Percentiles rank a stretch among this genome's conserved stretches.
Conservation (phyloP, 2,797 vertebrate species). For the Eulemur mongoz region DNA sequence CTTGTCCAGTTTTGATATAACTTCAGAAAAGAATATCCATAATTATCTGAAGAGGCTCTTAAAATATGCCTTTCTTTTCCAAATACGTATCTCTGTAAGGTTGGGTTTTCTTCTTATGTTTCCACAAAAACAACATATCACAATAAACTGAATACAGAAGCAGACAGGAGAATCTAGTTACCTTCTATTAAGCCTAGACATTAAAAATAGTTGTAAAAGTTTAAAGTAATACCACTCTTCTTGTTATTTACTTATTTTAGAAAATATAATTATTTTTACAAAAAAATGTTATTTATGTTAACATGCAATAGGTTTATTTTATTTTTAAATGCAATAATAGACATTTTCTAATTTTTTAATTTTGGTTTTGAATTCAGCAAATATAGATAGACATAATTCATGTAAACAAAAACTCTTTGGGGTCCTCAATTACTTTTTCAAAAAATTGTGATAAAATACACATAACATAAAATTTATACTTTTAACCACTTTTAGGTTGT, state of each 20-base stretch:
- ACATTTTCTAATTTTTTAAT: background rate
- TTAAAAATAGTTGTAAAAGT: background rate
- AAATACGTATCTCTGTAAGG: background rate
- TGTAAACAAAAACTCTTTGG: conserved; percentile 9
- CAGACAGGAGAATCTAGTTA: background rate
- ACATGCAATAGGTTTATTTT: background rate
- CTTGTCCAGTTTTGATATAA: background rate
- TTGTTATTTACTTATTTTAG: background rate
- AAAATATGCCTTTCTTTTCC: background rate
- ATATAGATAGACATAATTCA: background rate
- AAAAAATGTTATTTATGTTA: background rate
- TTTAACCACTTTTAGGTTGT: background rate
- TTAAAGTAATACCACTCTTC: background rate
- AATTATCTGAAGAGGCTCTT: background rate
- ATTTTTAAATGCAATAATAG: background rate
- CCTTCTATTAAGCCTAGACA: background rate
- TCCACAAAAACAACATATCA: background rate
- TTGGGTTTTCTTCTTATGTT: background rate
- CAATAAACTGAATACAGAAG: background rate
- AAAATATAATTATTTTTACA: conserved; percentile 18
- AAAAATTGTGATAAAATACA: background rate
- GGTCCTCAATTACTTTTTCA: background rate
- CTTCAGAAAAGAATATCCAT: background rate
- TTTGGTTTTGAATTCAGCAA: conserved; percentile 40
- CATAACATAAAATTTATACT: background rate